Evolutionary conservation across 2,797 vertebrate species (phyloP), one percentile per base, ranked within the genome.

Genomic region (Pampus argenteus): DNA sequence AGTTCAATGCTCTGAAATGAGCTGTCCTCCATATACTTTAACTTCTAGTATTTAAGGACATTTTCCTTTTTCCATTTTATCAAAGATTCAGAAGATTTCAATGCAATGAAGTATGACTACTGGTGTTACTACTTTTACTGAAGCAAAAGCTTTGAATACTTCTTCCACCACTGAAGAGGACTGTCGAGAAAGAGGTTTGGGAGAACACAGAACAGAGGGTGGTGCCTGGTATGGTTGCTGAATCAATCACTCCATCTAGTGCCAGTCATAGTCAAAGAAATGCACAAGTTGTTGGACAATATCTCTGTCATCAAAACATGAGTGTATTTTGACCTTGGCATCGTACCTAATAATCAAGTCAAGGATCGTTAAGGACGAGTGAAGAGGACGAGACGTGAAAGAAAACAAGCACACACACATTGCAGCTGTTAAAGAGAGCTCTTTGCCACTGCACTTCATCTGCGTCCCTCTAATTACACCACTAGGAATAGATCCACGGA

Each of bases 331-430:
- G 92, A 94, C 94, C 92, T 93, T 93, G 89, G 85, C 90, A 95
- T 94, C 86, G 86, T 87, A 95, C 94, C 91, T 95, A 94, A 95
- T 95, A 96, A 95, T 95, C 94, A 95, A 96, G 92, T 94, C 93
- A 93, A 91, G 92, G 82, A 84, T 90, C 76, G 76, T 91, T 91
- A 94, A 89, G 94, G 93, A 83, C 78, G 69, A 84, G 81, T 87
- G 84, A 88, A 93, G 87, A 94, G 94, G 85, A 94, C 79, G 79
- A 90, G 90, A 92, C 92, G 93, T 84, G 92, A 93, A 92, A 94
- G 95, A 95, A 88, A 91, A 93, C 88, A 91, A 89, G 87, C 85
- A 86, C 93, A 95, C 94, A 95, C 92, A 91, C 76, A 90, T 93
- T 79, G 88, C 94, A 96, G 95, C 95, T 96, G 95, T 93, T 89